phyloP scores from a whole-genome alignment of 2,888 invertebrate species.

The Sturmia bella region DNA sequence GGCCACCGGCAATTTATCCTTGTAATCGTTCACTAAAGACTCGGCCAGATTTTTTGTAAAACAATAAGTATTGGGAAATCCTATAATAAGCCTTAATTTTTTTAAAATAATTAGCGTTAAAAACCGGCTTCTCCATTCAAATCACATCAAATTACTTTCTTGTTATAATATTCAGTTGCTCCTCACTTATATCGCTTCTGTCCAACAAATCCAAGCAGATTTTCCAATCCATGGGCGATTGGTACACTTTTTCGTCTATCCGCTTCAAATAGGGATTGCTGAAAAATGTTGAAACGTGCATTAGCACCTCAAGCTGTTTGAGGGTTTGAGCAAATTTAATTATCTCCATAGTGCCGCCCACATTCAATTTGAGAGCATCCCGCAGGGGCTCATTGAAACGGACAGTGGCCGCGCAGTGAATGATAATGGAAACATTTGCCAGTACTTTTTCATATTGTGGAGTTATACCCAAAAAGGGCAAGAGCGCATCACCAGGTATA shows the following conservation, averaged over 20 bases:
- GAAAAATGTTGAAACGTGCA: constrained; percentile 94
- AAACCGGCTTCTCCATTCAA: neutral
- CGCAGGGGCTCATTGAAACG: constrained; percentile 90
- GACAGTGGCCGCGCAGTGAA: constrained; percentile 91
- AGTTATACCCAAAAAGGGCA: constrained; percentile 75
- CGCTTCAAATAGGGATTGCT: constrained; percentile 89
- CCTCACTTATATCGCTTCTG: constrained; percentile 68
- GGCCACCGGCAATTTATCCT: constrained; percentile 86
- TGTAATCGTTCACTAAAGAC: constrained; percentile 87
- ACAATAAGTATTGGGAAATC: constrained; percentile 92
- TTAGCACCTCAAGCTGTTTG: constrained; percentile 84
- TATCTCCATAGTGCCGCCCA: constrained; percentile 85
- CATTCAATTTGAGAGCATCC: constrained; percentile 85
- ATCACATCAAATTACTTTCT: constrained; percentile 72
- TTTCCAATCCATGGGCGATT: constrained; percentile 75
- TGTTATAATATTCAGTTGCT: constrained; percentile 73
- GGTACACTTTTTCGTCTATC: constrained; percentile 85
- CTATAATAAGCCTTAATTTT: constrained; percentile 73
- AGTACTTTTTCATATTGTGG: constrained; percentile 62
- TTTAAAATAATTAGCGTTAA: neutral
- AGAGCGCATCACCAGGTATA: constrained; percentile 76
- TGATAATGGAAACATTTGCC: constrained; percentile 86
- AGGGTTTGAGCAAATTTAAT: constrained; percentile 84
- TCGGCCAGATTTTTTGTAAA: constrained; percentile 95
- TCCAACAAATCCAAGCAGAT: constrained; percentile 73